These are phyloP conservation scores for Hyposoter dolosus DNA, from an alignment of 2,888 invertebrate species.

Conservation along the genomic window DNA sequence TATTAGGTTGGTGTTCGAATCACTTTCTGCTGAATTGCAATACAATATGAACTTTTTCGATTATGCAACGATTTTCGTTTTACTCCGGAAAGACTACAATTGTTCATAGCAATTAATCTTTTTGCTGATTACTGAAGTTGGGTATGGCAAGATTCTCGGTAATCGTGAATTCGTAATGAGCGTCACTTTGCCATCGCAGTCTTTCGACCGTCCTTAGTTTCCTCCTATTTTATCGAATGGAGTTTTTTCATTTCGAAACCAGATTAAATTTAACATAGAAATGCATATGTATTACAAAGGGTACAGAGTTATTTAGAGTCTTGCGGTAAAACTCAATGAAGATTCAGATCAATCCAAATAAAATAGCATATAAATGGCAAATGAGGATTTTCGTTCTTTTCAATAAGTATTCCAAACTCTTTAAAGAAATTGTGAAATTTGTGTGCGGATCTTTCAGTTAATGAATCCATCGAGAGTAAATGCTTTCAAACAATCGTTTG, in stretches of 20 bases:
- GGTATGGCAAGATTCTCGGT: neutral
- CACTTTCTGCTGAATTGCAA: too few relatives aligned
- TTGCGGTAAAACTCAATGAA: too few relatives aligned
- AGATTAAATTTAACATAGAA: too few relatives aligned
- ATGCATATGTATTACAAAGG: too few relatives aligned
- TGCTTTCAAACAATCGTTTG: neutral
- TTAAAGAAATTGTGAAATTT: neutral
- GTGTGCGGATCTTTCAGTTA: too few relatives aligned
- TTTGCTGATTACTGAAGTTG: neutral
- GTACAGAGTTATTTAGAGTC: too few relatives aligned
- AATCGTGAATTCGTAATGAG: neutral
- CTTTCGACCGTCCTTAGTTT: too few relatives aligned
- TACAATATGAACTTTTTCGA: neutral
- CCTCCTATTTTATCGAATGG: too few relatives aligned
- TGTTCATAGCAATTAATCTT: neutral
- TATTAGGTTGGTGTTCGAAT: too few relatives aligned
- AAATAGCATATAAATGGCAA: too few relatives aligned
- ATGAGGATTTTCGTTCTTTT: neutral
- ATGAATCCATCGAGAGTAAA: neutral
- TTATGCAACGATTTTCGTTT: neutral
- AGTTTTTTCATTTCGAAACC: too few relatives aligned
- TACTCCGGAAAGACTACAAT: neutral
- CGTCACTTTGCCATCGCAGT: neutral
- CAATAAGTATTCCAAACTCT: neutral
- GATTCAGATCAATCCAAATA: too few relatives aligned